Percentiles rank a stretch among this genome's conserved stretches.
These are phyloP conservation scores for Microplitis manilae DNA, from an alignment of 2,888 invertebrate species.

Conservation along the genomic window DNA sequence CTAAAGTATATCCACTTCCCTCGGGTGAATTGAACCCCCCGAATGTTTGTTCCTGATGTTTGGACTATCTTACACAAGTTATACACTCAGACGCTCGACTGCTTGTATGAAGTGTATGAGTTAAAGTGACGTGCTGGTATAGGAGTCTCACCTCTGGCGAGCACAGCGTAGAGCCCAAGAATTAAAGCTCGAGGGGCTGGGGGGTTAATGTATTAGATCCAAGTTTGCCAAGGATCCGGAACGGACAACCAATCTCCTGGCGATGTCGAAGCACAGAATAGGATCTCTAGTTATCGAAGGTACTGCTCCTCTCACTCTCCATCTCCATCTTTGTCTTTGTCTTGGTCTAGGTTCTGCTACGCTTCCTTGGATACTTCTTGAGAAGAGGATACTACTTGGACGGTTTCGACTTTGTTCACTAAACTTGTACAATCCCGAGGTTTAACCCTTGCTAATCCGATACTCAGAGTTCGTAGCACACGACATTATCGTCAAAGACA, in stretches of 20 bases:
- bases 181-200: slow-evolving; percentile 39
- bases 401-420: slow-evolving; percentile 5
- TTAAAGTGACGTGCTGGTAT: slow-evolving; percentile 7
- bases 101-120: not conserved
- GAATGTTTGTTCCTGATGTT: slow-evolving; percentile 62
- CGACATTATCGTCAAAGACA: slow-evolving; percentile 13
- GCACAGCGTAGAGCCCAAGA: slow-evolving; percentile 36
- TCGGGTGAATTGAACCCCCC: slow-evolving; percentile 43
- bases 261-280: slow-evolving; percentile 29
- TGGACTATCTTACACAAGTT: slow-evolving; percentile 63
- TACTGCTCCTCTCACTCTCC: slow-evolving; percentile 1
- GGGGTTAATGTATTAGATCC: slow-evolving; percentile 46
- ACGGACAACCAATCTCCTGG: slow-evolving; percentile 53
- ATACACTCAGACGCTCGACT: slow-evolving; percentile 42
- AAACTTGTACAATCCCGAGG: slow-evolving; percentile 13
- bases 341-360: not conserved
- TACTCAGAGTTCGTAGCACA: slow-evolving; percentile 7
- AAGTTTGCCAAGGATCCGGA: slow-evolving; percentile 48
- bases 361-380: slow-evolving; percentile 6
- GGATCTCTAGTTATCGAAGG: slow-evolving; percentile 40
- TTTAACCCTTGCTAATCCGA: slow-evolving; percentile 21
- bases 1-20: slow-evolving; percentile 28
- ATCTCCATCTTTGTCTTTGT: not conserved
- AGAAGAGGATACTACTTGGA: slow-evolving; percentile 1
- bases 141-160: slow-evolving; percentile 21